Conservation (phyloP, 2,113 vertebrate genomes). For the Ctenodactylus gundi region DNA sequence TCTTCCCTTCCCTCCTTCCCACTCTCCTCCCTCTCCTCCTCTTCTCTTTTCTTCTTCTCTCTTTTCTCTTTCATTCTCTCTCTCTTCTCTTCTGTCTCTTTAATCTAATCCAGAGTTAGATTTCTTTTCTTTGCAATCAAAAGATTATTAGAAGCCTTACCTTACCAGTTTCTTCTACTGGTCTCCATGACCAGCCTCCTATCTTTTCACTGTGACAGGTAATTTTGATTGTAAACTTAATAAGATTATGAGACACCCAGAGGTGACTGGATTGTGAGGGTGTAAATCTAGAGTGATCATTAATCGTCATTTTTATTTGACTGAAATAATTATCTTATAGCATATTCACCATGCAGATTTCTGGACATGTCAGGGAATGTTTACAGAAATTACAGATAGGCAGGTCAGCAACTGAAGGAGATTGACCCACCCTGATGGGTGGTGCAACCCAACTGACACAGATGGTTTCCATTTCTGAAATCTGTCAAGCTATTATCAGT, state of each 20-base stretch:
- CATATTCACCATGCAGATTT: too few species aligned
- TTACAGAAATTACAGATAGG: background rate
- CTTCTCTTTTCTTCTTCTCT: background rate
- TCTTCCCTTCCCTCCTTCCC: background rate
- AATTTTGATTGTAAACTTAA: background rate
- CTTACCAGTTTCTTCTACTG: background rate
- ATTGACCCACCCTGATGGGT: background rate
- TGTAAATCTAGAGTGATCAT: background rate
- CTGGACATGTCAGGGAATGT: background rate
- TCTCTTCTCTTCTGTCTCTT: background rate
- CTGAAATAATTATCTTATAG: background rate
- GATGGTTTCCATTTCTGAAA: background rate
- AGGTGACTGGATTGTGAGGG: background rate
- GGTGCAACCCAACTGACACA: background rate
- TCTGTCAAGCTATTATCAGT: background rate
- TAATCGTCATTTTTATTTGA: background rate
- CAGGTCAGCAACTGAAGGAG: background rate
- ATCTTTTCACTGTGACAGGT: background rate
- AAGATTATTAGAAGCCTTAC: background rate
- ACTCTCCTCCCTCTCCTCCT: accelerated
- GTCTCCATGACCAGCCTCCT: background rate
- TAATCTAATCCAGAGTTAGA: background rate
- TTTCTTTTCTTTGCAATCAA: background rate
- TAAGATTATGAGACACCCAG: background rate
- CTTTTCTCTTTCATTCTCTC: background rate